Evolutionary conservation across 2,888 invertebrate species (phyloP), one percentile per base, ranked within the genome.

Genomic region (Oxytorus armatus): DNA sequence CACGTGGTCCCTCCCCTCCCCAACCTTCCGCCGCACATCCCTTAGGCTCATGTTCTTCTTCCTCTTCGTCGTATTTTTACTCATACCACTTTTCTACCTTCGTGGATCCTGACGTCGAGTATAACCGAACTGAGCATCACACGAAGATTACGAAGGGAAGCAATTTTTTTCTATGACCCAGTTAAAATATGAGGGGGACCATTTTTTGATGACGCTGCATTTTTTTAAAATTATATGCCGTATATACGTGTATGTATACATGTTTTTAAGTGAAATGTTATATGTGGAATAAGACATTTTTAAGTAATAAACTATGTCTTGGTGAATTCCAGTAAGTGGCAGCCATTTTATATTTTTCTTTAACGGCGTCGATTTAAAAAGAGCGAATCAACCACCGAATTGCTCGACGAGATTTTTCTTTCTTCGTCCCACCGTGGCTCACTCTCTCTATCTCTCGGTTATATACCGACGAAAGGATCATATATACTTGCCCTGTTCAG

Each of bases 111-210:
- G 79, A 82, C 85, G 76, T 84, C 84, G 80, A 83, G 77, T 82
- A 73, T 74, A 79, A 82, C 79, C 82, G 81, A 68, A 77, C 77
- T 80, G 79, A 69, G 82, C 84, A 83, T 83, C 84, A 65, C 72
- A 57, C 81, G 79, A 81, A 79, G 84, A 83, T 83, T 84, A 82
- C 76, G 82, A 49, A 44, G 74, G 68, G 78, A 76, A 82, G 82
- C 70, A 66, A 79, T 72, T 79, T 79, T 69, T 75, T 76, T 77
- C 69, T 65, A 77, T 81, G 77, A 77, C 80, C 77, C 80, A 77
- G 49, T 77, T 81, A 18, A 33, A 18, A 51, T 55, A 51, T 8
- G 49, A 55, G 73, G 69, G 72, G 73, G 42, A 63, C 1, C 68
- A 63, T 65, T 80, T 79, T 76, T 68, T 36, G 77, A 77, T 80